These are phyloP conservation scores for Taeniopygia guttata DNA, from an alignment of 2,797 vertebrate genomes.

Conservation along the genomic window DNA sequence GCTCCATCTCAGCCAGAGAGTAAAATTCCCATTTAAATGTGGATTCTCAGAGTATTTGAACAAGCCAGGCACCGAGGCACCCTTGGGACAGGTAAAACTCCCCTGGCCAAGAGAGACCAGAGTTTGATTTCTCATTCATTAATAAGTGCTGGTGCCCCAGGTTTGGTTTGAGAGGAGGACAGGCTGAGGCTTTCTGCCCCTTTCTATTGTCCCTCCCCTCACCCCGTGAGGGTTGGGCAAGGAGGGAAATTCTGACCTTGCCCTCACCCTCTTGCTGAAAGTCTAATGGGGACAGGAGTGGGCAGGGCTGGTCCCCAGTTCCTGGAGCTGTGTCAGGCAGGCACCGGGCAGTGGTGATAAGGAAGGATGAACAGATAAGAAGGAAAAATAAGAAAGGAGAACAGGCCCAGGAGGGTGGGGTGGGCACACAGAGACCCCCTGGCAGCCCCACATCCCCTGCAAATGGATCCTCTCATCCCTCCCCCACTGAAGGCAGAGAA, in stretches of 20 bases:
- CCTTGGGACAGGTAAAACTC: neutral
- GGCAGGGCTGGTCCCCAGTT: neutral
- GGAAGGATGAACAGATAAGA: neutral
- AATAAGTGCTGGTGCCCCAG: neutral
- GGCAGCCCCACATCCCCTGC: neutral
- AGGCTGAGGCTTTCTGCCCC: neutral
- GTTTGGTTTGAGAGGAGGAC: neutral
- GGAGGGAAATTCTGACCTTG: neutral
- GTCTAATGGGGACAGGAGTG: neutral
- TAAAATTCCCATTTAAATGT: neutral
- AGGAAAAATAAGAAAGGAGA: neutral
- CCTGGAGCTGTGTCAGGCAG: neutral
- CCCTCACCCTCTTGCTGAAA: neutral
- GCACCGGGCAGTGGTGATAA: neutral
- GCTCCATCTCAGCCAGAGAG: neutral
- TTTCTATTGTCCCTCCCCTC: neutral
- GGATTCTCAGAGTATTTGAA: neutral
- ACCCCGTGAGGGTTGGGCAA: accelerated
- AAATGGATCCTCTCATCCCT: neutral
- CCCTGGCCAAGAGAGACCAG: neutral
- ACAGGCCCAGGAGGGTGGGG: neutral
- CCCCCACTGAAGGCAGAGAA: neutral
- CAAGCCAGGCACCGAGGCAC: accelerated
- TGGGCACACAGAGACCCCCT: neutral
- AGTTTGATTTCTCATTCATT: neutral